A percentile compares a stretch with the other conserved stretches of the same genome.
phyloP scores from a whole-genome alignment of 1,140 invertebrate genomes.

The Pristionchus pacificus region DNA sequence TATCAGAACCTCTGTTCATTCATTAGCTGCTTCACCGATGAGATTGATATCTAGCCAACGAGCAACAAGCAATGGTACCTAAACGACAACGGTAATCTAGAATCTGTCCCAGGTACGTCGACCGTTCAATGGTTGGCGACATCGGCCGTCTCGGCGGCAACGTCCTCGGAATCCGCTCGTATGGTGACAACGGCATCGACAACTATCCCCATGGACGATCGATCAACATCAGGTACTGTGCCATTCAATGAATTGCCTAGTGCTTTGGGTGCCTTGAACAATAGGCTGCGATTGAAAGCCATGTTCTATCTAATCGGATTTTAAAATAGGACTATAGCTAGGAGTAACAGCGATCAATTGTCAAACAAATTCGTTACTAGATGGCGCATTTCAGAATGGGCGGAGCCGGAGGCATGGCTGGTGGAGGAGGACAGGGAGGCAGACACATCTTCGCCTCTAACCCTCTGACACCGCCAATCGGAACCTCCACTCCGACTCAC shows the following conservation, averaged over 20 bases:
- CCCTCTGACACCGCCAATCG: slow-evolving; percentile 55
- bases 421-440: slow-evolving; percentile 6
- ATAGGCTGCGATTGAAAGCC: too few species aligned
- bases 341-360: not conserved
- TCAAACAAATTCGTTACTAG: slow-evolving; percentile 3
- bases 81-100: too few species aligned
- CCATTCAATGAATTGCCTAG: slow-evolving; percentile 13
- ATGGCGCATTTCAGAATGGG: not conserved
- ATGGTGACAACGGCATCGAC: slow-evolving; percentile 53
- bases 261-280: too few species aligned
- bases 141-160: slow-evolving; percentile 44
- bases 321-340: too few species aligned
- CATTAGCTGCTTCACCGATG: not conserved
- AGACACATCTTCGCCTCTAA: slow-evolving; percentile 55
- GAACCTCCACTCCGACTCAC: slow-evolving; percentile 53
- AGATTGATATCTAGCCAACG: too few species aligned
- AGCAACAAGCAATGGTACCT: too few species aligned
- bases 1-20: not conserved
- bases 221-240: not conserved
- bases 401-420: not conserved
- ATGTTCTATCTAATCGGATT: too few species aligned
- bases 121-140: slow-evolving; percentile 45
- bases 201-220: slow-evolving; percentile 19
- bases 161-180: slow-evolving; percentile 41
- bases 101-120: slow-evolving; percentile 19